These are phyloP conservation scores for Coptodon rendalli DNA, from an alignment of 2,113 vertebrate species.

Conservation along the genomic window DNA sequence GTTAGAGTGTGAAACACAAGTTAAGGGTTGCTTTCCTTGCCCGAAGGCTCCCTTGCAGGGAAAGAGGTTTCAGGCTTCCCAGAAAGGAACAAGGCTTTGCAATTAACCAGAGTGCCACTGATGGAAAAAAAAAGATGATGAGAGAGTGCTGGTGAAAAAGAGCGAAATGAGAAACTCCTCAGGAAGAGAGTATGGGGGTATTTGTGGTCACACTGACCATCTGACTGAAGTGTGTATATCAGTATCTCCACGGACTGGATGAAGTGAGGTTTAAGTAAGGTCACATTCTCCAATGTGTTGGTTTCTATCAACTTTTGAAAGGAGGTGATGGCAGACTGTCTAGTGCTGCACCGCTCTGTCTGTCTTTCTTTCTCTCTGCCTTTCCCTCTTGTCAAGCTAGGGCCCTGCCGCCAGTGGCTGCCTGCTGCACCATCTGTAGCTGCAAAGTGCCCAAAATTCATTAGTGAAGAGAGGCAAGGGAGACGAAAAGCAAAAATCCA, in stretches of 20 bases:
- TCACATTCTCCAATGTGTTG: background rate
- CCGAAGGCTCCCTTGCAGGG: constrained; percentile 20
- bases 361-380: background rate
- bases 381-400: constrained; percentile 14
- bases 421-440: constrained; percentile 63
- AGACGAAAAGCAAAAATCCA: constrained; percentile 19
- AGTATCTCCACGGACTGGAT: background rate
- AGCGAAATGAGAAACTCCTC: background rate
- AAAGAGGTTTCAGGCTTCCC: constrained; percentile 18
- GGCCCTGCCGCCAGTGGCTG: constrained; percentile 21
- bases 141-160: background rate
- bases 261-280: background rate
- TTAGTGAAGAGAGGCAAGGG: constrained; percentile 41
- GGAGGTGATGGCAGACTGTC: constrained; percentile 29
- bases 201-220: background rate
- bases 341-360: background rate
- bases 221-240: background rate
- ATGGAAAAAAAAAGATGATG: background rate
- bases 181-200: background rate
- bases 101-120: constrained; percentile 54
- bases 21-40: constrained; percentile 20
- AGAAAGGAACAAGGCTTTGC: constrained; percentile 50
- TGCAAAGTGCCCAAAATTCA: constrained; percentile 59
- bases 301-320: background rate
- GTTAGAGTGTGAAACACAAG: background rate